A percentile compares a stretch with the other conserved stretches of the same genome.
These are phyloP conservation scores for Scaeva pyrastri DNA, from an alignment of 2,888 invertebrate genomes.

Conservation along the genomic window DNA sequence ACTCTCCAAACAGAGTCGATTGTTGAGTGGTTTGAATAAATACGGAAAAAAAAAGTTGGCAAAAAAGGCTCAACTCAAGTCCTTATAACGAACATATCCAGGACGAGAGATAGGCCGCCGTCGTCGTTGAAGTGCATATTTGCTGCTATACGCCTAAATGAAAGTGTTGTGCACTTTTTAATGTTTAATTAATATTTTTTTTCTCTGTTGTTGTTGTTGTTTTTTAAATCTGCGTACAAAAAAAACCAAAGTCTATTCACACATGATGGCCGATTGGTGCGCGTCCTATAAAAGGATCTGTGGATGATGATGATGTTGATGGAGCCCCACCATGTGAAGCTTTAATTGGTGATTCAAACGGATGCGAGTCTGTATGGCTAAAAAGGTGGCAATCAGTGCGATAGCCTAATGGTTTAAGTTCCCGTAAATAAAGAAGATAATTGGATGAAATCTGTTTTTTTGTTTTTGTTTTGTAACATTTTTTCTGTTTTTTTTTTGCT, in stretches of 20 bases:
- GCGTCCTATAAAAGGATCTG: constrained; percentile 6
- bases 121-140: constrained; percentile 37
- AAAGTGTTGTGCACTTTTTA: constrained; percentile 67
- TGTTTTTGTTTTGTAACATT: too few relatives aligned
- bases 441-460: constrained; percentile 44
- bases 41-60: constrained; percentile 11
- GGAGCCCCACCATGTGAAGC: constrained; percentile 52
- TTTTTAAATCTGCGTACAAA: neutral
- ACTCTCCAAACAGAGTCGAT: constrained; percentile 43
- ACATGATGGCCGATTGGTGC: constrained; percentile 45
- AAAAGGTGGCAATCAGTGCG: constrained; percentile 34
- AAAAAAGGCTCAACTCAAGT: constrained; percentile 13
- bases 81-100: neutral
- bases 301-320: too few relatives aligned
- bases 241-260: constrained; percentile 1
- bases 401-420: constrained; percentile 49
- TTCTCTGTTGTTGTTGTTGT: neutral
- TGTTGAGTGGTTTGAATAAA: constrained; percentile 31
- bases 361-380: neutral
- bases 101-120: neutral
- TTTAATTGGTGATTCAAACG: constrained; percentile 56
- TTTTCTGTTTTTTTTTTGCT: neutral
- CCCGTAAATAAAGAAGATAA: constrained; percentile 60
- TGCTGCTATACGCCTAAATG: constrained; percentile 53
- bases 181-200: constrained; percentile 63